phyloP scores from a whole-genome alignment of 2,113 vertebrate species.

The Bathybates hornii region DNA sequence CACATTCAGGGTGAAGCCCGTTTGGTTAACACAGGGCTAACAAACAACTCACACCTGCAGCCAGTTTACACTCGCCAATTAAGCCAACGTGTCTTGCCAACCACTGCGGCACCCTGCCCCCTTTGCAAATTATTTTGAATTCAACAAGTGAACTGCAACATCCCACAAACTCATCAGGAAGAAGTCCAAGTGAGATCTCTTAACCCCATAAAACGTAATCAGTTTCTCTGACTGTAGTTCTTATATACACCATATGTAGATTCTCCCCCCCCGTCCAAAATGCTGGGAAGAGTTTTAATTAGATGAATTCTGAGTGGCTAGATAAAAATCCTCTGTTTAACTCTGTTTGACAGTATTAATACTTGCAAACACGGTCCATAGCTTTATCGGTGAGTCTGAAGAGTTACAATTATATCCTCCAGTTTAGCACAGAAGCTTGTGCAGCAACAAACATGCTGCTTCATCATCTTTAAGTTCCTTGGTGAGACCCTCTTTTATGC shows the following conservation, averaged over 20 bases:
- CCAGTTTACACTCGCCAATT: neutral
- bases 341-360: neutral
- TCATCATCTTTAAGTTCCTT: neutral
- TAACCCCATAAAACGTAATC: neutral
- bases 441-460: neutral
- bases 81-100: neutral
- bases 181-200: neutral
- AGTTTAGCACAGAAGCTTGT: neutral
- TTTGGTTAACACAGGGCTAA: neutral
- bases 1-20: neutral
- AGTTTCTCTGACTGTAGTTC: neutral
- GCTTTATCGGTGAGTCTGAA: neutral
- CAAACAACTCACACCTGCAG: neutral
- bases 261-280: accelerated
- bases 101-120: neutral
- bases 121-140: neutral
- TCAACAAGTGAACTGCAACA: neutral
- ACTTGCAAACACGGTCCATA: neutral
- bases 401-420: neutral
- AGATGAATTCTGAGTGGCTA: neutral
- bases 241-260: neutral
- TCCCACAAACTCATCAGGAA: neutral
- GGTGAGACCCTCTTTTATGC: neutral
- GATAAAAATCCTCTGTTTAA: neutral
- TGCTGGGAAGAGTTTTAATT: neutral